phyloP scores from a whole-genome alignment of 2,113 vertebrate species.

The Propithecus coquereli region DNA sequence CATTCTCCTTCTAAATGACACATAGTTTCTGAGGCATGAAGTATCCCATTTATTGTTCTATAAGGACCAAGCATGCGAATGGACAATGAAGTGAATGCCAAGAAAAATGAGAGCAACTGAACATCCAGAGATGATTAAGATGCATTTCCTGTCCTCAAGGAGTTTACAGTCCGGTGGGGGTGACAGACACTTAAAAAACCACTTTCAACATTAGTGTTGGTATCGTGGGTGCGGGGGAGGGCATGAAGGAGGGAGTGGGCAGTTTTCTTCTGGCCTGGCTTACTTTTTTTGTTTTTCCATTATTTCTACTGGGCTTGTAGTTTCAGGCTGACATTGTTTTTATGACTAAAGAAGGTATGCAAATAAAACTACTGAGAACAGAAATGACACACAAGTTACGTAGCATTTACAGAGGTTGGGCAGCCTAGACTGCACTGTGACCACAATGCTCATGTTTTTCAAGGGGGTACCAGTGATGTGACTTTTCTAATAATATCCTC shows the following conservation, averaged over 20 bases:
- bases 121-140: not conserved
- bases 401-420: not conserved
- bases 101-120: not conserved
- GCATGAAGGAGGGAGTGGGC: not conserved
- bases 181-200: not conserved
- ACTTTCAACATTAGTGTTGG: not conserved
- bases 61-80: not conserved
- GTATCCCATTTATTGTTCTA: not conserved
- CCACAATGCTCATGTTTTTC: not conserved
- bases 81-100: not conserved
- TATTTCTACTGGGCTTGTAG: not conserved
- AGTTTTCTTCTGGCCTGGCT: not conserved
- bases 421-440: not conserved
- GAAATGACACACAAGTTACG: not conserved
- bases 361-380: not conserved
- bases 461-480: not conserved
- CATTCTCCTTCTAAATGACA: not conserved
- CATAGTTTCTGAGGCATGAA: not conserved
- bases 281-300: not conserved
- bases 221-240: too few relatives aligned
- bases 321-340: not conserved
- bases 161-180: not conserved
- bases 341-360: not conserved
- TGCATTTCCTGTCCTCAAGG: not conserved
- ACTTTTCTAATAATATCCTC: slow-evolving; percentile 63